A percentile compares a stretch with the other conserved stretches of the same genome.
These are phyloP conservation scores for Sitta carolinensis DNA, from an alignment of 2,797 vertebrate species.

Conservation along the genomic window DNA sequence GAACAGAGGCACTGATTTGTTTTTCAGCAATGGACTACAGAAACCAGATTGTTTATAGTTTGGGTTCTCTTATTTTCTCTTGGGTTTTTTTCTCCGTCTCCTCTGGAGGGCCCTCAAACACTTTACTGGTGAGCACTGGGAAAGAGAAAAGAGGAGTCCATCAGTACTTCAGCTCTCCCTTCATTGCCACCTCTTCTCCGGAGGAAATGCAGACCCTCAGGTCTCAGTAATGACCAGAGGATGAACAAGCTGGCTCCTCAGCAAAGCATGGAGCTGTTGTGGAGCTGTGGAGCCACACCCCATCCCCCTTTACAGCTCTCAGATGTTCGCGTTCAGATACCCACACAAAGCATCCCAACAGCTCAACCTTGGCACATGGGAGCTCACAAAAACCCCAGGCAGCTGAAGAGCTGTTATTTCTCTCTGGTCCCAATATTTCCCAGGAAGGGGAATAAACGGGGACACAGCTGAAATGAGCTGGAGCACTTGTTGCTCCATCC, in stretches of 20 bases:
- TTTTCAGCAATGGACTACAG: background rate
- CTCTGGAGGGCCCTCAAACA: background rate
- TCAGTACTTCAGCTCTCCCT: background rate
- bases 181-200: background rate
- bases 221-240: background rate
- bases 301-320: background rate
- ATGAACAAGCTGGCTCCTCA: background rate
- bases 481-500: background rate
- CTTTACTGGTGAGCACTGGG: background rate
- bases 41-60: background rate
- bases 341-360: background rate
- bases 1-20: background rate
- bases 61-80: too few relatives aligned
- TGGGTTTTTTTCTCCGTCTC: background rate
- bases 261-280: background rate
- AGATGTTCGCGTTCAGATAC: background rate
- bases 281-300: background rate
- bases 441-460: background rate
- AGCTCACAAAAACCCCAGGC: background rate
- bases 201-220: background rate
- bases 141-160: background rate
- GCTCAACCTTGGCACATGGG: background rate
- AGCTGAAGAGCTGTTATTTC: background rate
- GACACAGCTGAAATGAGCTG: background rate
- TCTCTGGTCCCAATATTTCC: rapidly evolving